Percentiles rank a stretch among this genome's conserved stretches.
Evolutionary conservation across 2,888 invertebrate genomes (phyloP).

Genomic region (Graphium colonna): DNA sequence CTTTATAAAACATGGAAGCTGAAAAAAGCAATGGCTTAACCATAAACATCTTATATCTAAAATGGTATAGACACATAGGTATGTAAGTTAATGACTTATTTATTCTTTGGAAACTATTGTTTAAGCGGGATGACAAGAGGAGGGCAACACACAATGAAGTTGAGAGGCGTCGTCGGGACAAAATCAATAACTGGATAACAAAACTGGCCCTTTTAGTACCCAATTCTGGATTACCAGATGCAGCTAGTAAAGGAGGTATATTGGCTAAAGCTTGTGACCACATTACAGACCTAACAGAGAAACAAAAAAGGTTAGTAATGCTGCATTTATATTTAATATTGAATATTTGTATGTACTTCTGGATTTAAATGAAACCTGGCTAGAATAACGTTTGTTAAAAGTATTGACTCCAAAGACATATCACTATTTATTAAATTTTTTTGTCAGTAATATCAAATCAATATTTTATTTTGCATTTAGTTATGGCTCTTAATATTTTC

Average conservation of each 20-base stretch:
- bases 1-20: no score
- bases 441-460: no score
- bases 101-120: slow-evolving; percentile 13
- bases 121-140: slow-evolving; percentile 91
- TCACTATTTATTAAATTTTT: no score
- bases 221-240: slow-evolving; percentile 81
- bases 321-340: neutral
- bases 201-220: slow-evolving; percentile 94
- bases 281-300: slow-evolving; percentile 90
- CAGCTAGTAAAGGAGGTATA: slow-evolving; percentile 95
- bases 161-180: slow-evolving; percentile 94
- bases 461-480: no score
- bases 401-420: no score
- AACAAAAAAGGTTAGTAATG: slow-evolving; percentile 83
- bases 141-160: slow-evolving; percentile 98
- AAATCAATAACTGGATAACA: slow-evolving; percentile 98
- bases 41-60: no score
- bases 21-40: no score
- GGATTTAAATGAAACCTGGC: no score
- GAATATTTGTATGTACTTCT: no score
- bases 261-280: slow-evolving; percentile 97
- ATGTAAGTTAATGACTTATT: neutral
- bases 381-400: no score
- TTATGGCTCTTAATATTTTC: no score
- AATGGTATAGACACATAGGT: neutral